Percentiles rank a stretch among this genome's conserved stretches.
Evolutionary conservation across 2,888 invertebrate species (phyloP).

Genomic region (Ecliptopera silaceata): DNA sequence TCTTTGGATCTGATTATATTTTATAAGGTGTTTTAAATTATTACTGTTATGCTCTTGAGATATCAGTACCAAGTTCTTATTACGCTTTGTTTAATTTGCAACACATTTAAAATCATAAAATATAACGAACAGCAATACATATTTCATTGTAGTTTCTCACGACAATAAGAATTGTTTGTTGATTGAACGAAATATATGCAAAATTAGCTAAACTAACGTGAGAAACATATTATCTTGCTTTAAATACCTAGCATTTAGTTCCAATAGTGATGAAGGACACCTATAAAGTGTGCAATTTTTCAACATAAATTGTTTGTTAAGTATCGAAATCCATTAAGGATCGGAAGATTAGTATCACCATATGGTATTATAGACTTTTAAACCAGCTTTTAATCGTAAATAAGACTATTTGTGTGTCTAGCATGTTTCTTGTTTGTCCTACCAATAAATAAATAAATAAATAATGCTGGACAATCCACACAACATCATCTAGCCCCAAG

Average conservation of each 20-base stretch:
- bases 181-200: constrained; percentile 12
- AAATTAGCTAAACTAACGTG: constrained; percentile 13
- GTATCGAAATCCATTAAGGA: not conserved
- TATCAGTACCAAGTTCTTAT: too few relatives aligned
- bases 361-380: too few relatives aligned
- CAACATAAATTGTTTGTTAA: not conserved
- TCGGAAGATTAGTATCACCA: too few relatives aligned
- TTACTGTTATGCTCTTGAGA: too few relatives aligned
- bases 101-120: not conserved
- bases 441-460: too few relatives aligned
- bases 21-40: too few relatives aligned
- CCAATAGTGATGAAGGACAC: constrained; percentile 11
- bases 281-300: not conserved
- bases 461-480: too few relatives aligned
- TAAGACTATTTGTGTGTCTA: too few relatives aligned
- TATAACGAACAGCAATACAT: not conserved
- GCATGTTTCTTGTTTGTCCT: not conserved
- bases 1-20: too few relatives aligned
- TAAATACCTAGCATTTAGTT: constrained; percentile 4
- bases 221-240: constrained; percentile 7
- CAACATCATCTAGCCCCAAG: too few relatives aligned
- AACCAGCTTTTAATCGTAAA: too few relatives aligned
- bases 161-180: constrained; percentile 9
- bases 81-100: too few relatives aligned
- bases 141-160: constrained; percentile 9